Base-by-base conservation (phyloP, 2,888 invertebrate species). In the Helicoverpa assulta region DNA sequence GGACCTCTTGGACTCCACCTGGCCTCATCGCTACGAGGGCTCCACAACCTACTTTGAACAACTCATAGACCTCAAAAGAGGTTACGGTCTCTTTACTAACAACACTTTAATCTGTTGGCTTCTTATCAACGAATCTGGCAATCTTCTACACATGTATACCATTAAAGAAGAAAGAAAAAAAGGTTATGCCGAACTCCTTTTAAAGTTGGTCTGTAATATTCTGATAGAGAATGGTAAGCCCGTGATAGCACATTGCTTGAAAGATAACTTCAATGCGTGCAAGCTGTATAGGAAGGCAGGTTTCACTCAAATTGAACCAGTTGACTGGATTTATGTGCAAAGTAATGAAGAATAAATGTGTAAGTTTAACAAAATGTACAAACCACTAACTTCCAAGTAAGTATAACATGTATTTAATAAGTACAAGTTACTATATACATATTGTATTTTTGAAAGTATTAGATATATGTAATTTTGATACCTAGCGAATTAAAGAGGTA, bases 121-220 rank as follows among this genome's bases (percentile, higher is more conserved):
- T 0, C 84, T 89, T 12, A 74, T 92, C 10, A 90, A 88, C 29
- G 91, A 93, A 81, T 83, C 78, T 55, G 93, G 94, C 1, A 85
- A 87, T 2, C 76, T 93, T 0, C 81, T 87, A 0, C 93, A 94
- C 68, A 71, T 93, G 12, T 93, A 87, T 52, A 92, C 92, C 0
- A 18, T 91, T 26, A 88, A 91, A 70, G 78, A 85, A 2, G 83
- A 92, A 3, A 90, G 93, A 70, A 85, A 85, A 19, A 90, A 89
- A 67, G 93, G 93, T 0, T 93, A 91, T 54, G 93, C 87, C 0
- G 88, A 88, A 58, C 53, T 90, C 26, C 71, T 92, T 0, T 43
- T 91, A 1, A 93, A 92, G 75, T 50, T 90, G 0, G 85, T 90
- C 6, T 82, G 86, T 10, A 90, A 93, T 67, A 73, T 85, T 5